Base-by-base conservation (phyloP, 2,113 vertebrate genomes). In the Gorilla gorilla region DNA sequence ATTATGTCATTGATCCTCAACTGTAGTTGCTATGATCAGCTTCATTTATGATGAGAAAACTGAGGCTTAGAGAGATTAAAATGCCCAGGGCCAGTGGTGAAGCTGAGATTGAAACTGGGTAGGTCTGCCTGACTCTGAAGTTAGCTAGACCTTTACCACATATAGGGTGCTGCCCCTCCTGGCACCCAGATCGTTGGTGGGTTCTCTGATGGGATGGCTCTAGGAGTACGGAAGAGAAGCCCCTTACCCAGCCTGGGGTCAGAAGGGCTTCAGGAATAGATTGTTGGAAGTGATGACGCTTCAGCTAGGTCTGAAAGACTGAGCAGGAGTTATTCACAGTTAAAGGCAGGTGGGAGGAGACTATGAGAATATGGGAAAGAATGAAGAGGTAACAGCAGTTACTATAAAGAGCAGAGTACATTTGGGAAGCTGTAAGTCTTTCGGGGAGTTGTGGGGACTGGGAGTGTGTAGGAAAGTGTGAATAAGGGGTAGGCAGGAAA, bases 161-260 rank as follows among this genome's bases (percentile, higher is more conserved):
- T 6, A 8, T 5, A 27, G 0, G 7, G 9, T 25, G 6, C 18
- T 64, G 25, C 64, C 78, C 43, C 22, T 75, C 45, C 35, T 0
- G 4, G 50, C 13, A 22, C 57, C 45, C 50, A 32, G 23, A 25
- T 76, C 50, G 7, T 20, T 32, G 20, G 12, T 35, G 43, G 38
- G 25, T 50, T 61, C 68, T 93, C n/a, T n/a, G 70, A 14, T 14
- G 12, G 32, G 6, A 68, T 32, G 3, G 50, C 23, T 30, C 0
- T 32, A 38, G 40, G 43, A 38, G 14, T 4, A 22, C 0, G 7
- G 55, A 52, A 84, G 40, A 88, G 35, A 93, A 48, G 22, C 8
- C 6, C 30, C 30, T 40, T 20, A 14, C 32, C 12, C 38, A 50
- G 25, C 25, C 35, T 64, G 64, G 20, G 38, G 52, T 14, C 16